These are phyloP conservation scores for Sebastes alutus DNA, from an alignment of 2,797 vertebrate genomes.

Conservation along the genomic window DNA sequence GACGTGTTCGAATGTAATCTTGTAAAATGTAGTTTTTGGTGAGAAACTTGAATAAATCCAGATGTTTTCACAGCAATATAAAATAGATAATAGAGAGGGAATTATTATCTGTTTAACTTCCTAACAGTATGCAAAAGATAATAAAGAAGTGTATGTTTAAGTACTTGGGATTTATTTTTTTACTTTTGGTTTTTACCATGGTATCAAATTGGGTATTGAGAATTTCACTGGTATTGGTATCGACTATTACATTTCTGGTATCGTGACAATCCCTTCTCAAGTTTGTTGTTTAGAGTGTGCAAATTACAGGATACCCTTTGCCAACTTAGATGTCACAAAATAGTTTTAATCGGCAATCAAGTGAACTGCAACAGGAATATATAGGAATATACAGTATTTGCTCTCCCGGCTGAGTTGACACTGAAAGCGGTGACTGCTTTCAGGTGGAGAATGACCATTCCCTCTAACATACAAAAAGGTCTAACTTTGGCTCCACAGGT, in stretches of 20 bases:
- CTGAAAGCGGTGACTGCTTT: not conserved
- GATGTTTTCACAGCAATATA: not conserved
- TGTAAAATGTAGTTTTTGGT: not conserved
- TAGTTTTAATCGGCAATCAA: not conserved
- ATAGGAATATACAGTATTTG: not conserved
- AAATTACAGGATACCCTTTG: not conserved
- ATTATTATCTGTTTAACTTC: not conserved
- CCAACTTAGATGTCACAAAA: not conserved
- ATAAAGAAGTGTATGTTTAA: not conserved
- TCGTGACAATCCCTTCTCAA: no score
- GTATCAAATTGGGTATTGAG: not conserved
- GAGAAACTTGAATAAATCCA: no score
- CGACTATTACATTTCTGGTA: not conserved
- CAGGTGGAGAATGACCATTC: not conserved
- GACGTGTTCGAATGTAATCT: not conserved
- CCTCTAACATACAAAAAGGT: not conserved
- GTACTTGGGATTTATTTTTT: not conserved
- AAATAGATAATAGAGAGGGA: not conserved
- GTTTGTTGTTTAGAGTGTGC: not conserved
- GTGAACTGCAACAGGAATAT: not conserved
- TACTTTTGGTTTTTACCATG: not conserved
- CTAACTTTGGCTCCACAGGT: slow-evolving; percentile 40
- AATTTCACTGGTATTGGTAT: not conserved
- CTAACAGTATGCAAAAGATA: not conserved
- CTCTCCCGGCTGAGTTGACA: not conserved